Evolutionary conservation across 2,888 invertebrate genomes (phyloP), one percentile per base, ranked within the genome.

Genomic region (Hydropsyche betteni): DNA sequence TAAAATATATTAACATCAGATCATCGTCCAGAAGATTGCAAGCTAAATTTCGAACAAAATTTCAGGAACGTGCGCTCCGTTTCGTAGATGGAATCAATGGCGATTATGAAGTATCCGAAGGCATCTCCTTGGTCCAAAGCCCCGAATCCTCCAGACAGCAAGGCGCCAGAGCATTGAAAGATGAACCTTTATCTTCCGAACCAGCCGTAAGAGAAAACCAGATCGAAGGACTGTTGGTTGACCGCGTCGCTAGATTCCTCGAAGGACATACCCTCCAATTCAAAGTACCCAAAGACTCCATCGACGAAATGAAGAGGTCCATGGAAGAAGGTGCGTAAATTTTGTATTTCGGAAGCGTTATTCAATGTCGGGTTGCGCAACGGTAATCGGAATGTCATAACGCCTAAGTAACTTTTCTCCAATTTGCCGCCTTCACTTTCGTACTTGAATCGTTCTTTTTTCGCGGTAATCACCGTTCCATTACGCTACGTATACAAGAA

Each of bases 241-340:
- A 95, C 82, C 91, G 92, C 79, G 89, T 94, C 8, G 90, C 92
- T 79, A 90, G 91, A 81, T 91, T 94, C 83, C 89, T 94, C 80
- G 91, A 92, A 81, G 91, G 92, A 71, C 94, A 94, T 82, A 92
- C 93, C 16, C 86, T 95, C 61, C 94, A 95, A 82, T 90, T 95
- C 81, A 94, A 94, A 84, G 89, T 95, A 81, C 94, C 94, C 81
- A 90, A 90, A 78, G 89, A 90, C 71, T 90, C 92, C 61, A 90
- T 93, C 80, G 89, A 91, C 80, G 92, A 92, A 81, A 88, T 94
- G 83, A 91, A 92, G 82, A 90, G 93, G 80, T 92, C 94, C n/a
- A 86, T 93, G 69, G 94, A 93, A 82, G 94, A 94, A 92, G 94
- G 94, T 94, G 44, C 44, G 34, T 61, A 33, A 33, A 10, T 4